Evolutionary conservation across 2,888 invertebrate species (phyloP), one percentile per base, ranked within the genome.

Genomic region (Proisotoma minuta): DNA sequence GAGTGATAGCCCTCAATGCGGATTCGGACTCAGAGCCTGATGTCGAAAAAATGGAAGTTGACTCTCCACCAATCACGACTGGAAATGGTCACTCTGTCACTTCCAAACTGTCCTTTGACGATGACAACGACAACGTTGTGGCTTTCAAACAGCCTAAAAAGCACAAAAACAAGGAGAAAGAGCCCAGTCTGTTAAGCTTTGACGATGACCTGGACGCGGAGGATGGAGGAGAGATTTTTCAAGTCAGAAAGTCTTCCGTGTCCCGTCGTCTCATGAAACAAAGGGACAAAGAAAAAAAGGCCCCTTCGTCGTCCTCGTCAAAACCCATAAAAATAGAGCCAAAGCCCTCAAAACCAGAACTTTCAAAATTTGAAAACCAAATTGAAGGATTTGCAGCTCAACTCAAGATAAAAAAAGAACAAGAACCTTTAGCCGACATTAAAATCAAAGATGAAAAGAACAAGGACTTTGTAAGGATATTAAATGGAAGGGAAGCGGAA

Each of bases 201-300:
- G 70, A 69, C 47, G 69, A 71, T 29, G 69, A 71, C 18, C 54
- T 66, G 15, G 65, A 69, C n/a, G 73, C 70, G 80, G 89, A 88
- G 75, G 89, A 89, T 77, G 89, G 89, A 77, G 88, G 85, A 26
- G 94, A 94, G 80, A 87, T 90, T 57, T 96, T 97, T 79, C 89
- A 94, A 83, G 91, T 97, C 56, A 94, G 92, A 78, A 96, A 96
- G 79, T 94, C 96, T 8, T 91, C 91, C 8, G 90, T 94, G 76
- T 94, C 94, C 79, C 90, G 93, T 78, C 86, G 88, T 77, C 83
- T 94, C 59, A 88, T 91, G 81, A 88, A 88, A 77, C 86, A 89
- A 77, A 80, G 89, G 75, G 89, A 91, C 76, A 88, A 87, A 78
- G 90, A 91, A 77, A 85, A 85, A 60, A 82, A 81, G 73, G 82